Percentiles rank a stretch among this genome's conserved stretches.
Evolutionary conservation across 1,140 invertebrate genomes (phyloP).

Genomic region (Microplitis demolitor): DNA sequence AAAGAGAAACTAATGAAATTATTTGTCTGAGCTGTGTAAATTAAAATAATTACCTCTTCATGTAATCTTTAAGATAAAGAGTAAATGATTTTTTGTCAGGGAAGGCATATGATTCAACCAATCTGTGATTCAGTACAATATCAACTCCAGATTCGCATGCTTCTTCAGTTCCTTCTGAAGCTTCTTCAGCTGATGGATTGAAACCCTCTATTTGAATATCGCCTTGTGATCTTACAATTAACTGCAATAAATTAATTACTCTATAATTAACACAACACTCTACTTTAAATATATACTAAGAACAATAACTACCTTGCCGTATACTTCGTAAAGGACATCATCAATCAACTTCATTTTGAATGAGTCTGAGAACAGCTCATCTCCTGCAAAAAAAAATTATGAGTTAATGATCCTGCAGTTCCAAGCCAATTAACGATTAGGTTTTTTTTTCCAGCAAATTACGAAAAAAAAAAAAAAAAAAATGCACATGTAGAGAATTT

Average conservation of each 20-base stretch:
- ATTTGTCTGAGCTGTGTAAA: not conserved
- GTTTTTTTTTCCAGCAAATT: not conserved
- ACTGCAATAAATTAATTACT: constrained; percentile 52
- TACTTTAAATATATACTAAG: not conserved
- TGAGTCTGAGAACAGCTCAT: constrained; percentile 98
- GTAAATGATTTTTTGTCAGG: constrained; percentile 90
- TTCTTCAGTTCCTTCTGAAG: constrained; percentile 82
- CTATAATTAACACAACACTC: not conserved
- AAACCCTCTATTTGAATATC: constrained; percentile 84
- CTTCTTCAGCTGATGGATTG: constrained; percentile 93
- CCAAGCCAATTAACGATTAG: not conserved
- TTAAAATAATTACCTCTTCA: constrained; percentile 81
- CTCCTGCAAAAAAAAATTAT: constrained; percentile 68
- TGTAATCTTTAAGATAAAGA: constrained; percentile 92
- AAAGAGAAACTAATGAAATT: too few relatives aligned
- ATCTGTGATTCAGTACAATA: constrained; percentile 89
- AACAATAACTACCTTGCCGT: constrained; percentile 73
- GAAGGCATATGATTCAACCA: constrained; percentile 85
- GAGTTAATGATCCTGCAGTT: not conserved
- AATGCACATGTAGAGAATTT: too few relatives aligned
- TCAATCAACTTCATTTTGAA: constrained; percentile 93
- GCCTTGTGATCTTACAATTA: constrained; percentile 75
- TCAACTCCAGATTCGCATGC: constrained; percentile 83
- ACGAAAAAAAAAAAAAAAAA: too few relatives aligned
- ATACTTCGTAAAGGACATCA: constrained; percentile 94